phyloP scores from a whole-genome alignment of 1,140 invertebrate species.

The Drosophila rhopaloa region DNA sequence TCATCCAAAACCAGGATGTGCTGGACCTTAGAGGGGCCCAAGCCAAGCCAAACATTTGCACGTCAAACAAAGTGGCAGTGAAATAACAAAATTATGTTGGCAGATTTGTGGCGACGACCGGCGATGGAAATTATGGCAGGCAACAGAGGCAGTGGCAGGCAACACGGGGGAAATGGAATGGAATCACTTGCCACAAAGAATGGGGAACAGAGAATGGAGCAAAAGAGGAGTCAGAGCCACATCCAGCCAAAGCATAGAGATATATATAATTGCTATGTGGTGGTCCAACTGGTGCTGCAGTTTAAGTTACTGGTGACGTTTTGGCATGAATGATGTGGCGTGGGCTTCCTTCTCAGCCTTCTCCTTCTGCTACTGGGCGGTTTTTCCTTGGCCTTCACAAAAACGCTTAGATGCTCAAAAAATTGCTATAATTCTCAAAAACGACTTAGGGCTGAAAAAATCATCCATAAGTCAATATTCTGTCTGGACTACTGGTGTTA shows the following conservation, averaged over 20 bases:
- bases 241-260: neutral
- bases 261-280: slow-evolving; percentile 69
- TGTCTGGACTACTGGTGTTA: neutral
- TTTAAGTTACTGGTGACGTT: slow-evolving; percentile 58
- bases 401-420: neutral
- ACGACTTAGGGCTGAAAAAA: neutral
- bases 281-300: slow-evolving; percentile 33
- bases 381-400: neutral
- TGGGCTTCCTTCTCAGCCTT: slow-evolving; percentile 66
- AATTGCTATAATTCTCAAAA: neutral
- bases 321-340: slow-evolving; percentile 82
- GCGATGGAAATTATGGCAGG: slow-evolving; percentile 69
- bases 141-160: neutral
- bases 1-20: slow-evolving; percentile 69
- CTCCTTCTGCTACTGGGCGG: slow-evolving; percentile 13
- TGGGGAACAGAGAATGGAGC: neutral
- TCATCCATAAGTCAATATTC: neutral
- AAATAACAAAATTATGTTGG: slow-evolving; percentile 83
- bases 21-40: slow-evolving; percentile 4
- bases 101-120: slow-evolving; percentile 75
- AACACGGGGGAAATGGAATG: slow-evolving; percentile 7
- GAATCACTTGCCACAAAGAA: slow-evolving; percentile 11
- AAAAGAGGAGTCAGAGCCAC: neutral
- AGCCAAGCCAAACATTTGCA: slow-evolving; percentile 77
- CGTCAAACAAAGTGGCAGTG: slow-evolving; percentile 83